A percentile compares a stretch with the other conserved stretches of the same genome.
Conservation (phyloP, 2,888 invertebrate genomes). For the Tetheella fluctuosa region DNA sequence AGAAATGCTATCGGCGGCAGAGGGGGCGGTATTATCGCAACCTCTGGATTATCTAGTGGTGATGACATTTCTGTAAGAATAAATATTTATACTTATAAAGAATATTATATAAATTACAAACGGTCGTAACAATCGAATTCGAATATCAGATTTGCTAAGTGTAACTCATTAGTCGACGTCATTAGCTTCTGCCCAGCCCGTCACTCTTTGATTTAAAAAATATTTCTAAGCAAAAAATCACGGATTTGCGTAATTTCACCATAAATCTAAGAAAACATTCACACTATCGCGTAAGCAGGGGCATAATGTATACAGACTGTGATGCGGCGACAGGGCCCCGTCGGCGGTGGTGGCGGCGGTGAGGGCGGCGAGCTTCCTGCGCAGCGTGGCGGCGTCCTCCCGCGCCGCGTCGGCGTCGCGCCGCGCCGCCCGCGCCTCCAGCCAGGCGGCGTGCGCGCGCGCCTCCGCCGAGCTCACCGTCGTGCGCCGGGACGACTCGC, state of each 20-base stretch:
- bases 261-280: no score
- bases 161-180: no score
- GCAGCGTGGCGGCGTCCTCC: slow-evolving; percentile 68
- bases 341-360: slow-evolving; percentile 49
- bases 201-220: no score
- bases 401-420: slow-evolving; percentile 90
- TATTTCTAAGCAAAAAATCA: no score
- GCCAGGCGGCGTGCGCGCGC: slow-evolving; percentile 94
- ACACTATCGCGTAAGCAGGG: no score
- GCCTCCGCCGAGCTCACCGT: slow-evolving; percentile 92
- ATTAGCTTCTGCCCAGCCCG: no score
- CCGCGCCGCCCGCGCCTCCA: slow-evolving; percentile 91
- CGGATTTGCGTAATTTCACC: no score
- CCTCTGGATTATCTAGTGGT: slow-evolving; percentile 67
- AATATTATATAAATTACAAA: slow-evolving; percentile 3
- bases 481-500: slow-evolving; percentile 86
- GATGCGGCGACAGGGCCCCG: slow-evolving; percentile 62
- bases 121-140: background rate
- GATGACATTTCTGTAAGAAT: slow-evolving; percentile 77
- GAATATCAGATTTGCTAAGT: background rate
- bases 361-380: slow-evolving; percentile 64
- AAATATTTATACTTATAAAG: no score
- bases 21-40: slow-evolving; percentile 66
- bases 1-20: slow-evolving; percentile 85
- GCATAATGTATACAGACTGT: slow-evolving; percentile 52